Evolutionary conservation across 2,113 vertebrate genomes (phyloP).

Genomic region (Helogale parvula): DNA sequence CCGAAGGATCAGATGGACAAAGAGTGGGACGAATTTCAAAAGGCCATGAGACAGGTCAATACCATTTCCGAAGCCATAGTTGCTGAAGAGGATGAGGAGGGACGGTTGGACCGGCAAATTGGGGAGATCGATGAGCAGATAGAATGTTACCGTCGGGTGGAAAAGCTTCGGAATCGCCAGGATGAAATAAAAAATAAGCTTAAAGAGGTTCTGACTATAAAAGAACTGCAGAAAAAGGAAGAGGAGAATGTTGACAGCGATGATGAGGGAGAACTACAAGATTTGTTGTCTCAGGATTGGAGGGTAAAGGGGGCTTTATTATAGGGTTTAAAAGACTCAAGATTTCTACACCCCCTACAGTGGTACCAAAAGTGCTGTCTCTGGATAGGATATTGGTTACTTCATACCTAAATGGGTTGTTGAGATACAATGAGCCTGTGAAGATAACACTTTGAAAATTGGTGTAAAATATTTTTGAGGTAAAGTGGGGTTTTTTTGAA

Average conservation of each 20-base stretch:
- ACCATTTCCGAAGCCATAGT: conserved; percentile 97
- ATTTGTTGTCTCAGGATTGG: conserved; percentile 95
- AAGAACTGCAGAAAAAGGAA: conserved; percentile 82
- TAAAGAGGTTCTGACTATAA: conserved; percentile 78
- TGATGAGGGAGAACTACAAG: conserved; percentile 93
- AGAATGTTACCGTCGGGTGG: conserved; percentile 94
- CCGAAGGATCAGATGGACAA: conserved; percentile 98
- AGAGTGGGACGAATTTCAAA: conserved; percentile 99
- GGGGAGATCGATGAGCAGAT: conserved; percentile 98
- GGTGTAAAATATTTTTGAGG: conserved; percentile 57
- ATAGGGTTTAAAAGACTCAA: conserved; percentile 78
- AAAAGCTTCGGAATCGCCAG: conserved; percentile 91
- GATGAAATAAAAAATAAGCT: conserved; percentile 89
- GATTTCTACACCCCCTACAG: not conserved
- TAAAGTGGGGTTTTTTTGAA: conserved; percentile 1
- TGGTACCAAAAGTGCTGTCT: not conserved
- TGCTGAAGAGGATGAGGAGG: conserved; percentile 97
- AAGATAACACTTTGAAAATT: conserved; percentile 42
- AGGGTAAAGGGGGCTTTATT: conserved; percentile 95
- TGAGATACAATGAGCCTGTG: conserved; percentile 25
- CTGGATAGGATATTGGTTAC: not conserved
- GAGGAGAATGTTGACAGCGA: conserved; percentile 86
- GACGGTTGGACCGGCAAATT: conserved; percentile 95
- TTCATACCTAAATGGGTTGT: not conserved
- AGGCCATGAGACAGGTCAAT: conserved; percentile 96